Evolutionary conservation across 2,797 vertebrate genomes (phyloP).

Genomic region (Tenualosa ilisha): DNA sequence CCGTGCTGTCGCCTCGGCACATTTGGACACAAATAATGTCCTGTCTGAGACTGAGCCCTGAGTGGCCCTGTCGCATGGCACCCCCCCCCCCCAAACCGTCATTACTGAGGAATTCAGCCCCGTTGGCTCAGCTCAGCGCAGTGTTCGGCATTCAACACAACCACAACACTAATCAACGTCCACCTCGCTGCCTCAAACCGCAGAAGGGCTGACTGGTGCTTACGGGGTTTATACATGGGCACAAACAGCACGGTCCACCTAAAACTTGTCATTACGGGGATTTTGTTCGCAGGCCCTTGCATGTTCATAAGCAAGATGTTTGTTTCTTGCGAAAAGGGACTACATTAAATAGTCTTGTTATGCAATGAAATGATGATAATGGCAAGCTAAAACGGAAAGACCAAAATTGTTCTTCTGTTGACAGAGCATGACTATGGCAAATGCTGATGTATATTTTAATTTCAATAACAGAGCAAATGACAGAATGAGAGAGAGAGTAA

Average conservation of each 20-base stretch:
- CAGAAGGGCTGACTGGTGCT: not conserved
- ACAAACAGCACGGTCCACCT: not conserved
- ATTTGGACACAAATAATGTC: slow-evolving; percentile 63
- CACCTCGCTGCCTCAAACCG: slow-evolving; percentile 52
- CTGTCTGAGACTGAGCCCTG: slow-evolving; percentile 47
- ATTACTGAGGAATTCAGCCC: slow-evolving; percentile 58
- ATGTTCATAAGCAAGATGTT: not conserved
- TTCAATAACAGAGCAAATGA: not conserved
- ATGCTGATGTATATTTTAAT: not conserved
- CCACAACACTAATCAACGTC: slow-evolving; percentile 47
- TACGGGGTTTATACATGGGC: not conserved
- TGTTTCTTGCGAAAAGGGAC: not conserved
- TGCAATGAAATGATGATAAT: slow-evolving; percentile 15
- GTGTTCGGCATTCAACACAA: not conserved
- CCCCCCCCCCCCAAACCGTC: slow-evolving; percentile 23
- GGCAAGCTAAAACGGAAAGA: not conserved
- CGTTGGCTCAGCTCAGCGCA: slow-evolving; percentile 31
- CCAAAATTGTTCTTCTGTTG: not conserved
- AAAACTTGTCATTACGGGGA: slow-evolving; percentile 6
- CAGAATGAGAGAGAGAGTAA: not conserved
- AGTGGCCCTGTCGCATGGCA: slow-evolving; percentile 59
- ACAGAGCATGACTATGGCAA: not conserved
- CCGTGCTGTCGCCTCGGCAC: slow-evolving; percentile 60
- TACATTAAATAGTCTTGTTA: not conserved
- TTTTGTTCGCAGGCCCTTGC: not conserved